Conservation (phyloP, 2,113 vertebrate genomes). For the Dinomys branickii region DNA sequence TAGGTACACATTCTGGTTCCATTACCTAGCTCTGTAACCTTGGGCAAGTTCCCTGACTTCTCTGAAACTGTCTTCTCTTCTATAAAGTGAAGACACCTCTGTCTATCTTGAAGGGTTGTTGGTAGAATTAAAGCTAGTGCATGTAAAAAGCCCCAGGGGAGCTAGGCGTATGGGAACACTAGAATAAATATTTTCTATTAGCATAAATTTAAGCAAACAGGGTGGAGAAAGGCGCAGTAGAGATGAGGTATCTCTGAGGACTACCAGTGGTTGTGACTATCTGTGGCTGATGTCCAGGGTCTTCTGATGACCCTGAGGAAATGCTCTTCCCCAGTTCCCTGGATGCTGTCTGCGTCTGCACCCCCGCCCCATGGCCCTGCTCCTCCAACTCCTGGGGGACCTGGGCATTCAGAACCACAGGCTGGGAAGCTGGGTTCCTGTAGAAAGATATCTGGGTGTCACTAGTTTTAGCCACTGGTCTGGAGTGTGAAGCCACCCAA, state of each 20-base stretch:
- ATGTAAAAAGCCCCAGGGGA: neutral
- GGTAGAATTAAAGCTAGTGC: neutral
- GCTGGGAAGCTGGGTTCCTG: neutral
- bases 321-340: neutral
- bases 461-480: neutral
- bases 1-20: neutral
- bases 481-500: neutral
- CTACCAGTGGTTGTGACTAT: neutral
- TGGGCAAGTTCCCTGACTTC: neutral
- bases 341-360: neutral
- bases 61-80: neutral
- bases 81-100: neutral
- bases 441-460: neutral
- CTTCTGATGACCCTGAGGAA: neutral
- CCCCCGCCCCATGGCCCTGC: neutral
- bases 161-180: accelerated
- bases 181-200: neutral
- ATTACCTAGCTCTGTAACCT: neutral
- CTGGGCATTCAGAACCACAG: neutral
- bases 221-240: neutral
- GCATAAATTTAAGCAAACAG: neutral
- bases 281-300: neutral
- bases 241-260: accelerated
- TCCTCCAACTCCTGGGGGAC: neutral
- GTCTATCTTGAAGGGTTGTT: neutral